phyloP scores from a whole-genome alignment of 2,888 invertebrate genomes.

The Vesta saturnalis region DNA sequence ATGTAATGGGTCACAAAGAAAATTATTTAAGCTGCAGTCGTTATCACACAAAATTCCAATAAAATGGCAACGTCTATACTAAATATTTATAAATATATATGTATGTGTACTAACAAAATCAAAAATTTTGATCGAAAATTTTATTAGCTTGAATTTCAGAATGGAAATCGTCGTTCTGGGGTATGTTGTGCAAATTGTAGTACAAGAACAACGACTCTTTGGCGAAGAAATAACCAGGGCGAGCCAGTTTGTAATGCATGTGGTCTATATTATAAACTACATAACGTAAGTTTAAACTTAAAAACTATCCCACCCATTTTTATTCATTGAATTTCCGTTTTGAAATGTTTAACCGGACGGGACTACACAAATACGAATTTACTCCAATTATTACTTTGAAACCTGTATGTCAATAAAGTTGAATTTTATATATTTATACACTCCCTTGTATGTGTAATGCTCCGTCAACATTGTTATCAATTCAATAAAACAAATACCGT shows the following conservation, averaged over 20 bases:
- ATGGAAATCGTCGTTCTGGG: constrained; percentile 75
- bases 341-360: neutral
- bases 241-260: constrained; percentile 99
- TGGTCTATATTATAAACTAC: constrained; percentile 87
- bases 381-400: no score
- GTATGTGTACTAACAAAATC: neutral
- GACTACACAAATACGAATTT: neutral
- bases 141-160: constrained; percentile 59
- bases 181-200: constrained; percentile 96
- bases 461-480: no score
- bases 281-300: constrained; percentile 79
- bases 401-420: no score
- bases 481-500: no score
- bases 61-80: no score
- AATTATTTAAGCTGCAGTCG: no score
- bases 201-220: constrained; percentile 94
- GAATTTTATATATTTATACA: no score
- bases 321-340: constrained; percentile 14
- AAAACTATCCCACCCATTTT: no score
- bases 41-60: no score
- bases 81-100: neutral
- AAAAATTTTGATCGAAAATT: neutral
- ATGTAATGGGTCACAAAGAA: no score
- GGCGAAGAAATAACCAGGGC: constrained; percentile 97
- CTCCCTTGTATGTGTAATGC: no score